Evolutionary conservation across 2,888 invertebrate genomes (phyloP), one percentile per base, ranked within the genome.

Genomic region (Lutraria lutraria): DNA sequence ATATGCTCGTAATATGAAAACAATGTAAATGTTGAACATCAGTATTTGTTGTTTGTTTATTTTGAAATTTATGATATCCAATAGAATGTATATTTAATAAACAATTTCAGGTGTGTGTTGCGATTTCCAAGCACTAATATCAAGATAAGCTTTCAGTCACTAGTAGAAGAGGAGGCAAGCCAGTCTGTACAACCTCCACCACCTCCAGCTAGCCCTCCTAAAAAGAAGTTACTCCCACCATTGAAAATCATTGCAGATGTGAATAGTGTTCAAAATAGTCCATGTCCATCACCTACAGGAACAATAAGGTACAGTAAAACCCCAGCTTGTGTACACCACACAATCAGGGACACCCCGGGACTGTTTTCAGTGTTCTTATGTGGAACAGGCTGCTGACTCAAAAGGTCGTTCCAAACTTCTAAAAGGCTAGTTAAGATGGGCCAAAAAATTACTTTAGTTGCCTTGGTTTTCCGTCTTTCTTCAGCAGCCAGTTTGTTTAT

Each of bases 91-190:
- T 25, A 68, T 68, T 13, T 25, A 4, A 12, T 68, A 12, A 25
- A n/a, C 76, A 15, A 34, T 94, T 95, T 25, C 97, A 99, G 99
- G 97, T 99, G 99, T 97, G 98, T 98, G 93, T 98, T 99, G 96
- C 98, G 99, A 95, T 99, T 99, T 97, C 99, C 99, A 90, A 99
- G 99, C 97, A 99, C 99, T 96, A 99, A 98, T 97, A 99, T 99
- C 96, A 98, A 98, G 94, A 98, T 99, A 96, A 98, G 98, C 97
- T 99, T 99, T 97, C 98, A 99, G 97, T 99, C 99, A 88, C 97
- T 99, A 96, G 98, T 99, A 93, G 98, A 98, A 96, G 98, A 95
- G 80, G 93, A 92, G 52, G 88, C 89, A n/a, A 90, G 92, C 12
- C 88, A 92, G 10, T 84, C 92, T 31, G 87, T 76, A 72, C 92